Evolutionary conservation across 2,113 vertebrate species (phyloP).

Genomic region (Pitta sordida): DNA sequence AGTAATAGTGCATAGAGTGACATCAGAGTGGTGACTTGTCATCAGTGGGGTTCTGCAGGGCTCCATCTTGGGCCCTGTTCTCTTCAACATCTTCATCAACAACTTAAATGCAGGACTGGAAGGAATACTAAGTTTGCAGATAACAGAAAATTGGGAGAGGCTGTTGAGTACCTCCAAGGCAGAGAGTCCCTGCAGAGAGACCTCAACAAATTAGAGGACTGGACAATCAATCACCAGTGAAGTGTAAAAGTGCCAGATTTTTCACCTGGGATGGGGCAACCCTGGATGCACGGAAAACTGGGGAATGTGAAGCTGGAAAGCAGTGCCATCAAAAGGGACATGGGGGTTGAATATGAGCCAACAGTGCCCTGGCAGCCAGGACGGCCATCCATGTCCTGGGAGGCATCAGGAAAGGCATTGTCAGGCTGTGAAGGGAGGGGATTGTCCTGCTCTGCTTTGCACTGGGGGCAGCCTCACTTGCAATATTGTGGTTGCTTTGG

Average conservation of each 20-base stretch:
- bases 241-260: no score
- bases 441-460: neutral
- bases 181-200: neutral
- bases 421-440: neutral
- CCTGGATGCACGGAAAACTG: accelerated
- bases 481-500: accelerated
- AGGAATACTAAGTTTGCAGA: neutral
- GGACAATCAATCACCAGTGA: no score
- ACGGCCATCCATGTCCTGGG: neutral
- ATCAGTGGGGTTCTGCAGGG: no score
- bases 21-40: neutral
- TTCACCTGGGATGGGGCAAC: no score
- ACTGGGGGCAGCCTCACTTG: accelerated
- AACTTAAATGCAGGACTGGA: neutral
- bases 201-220: no score
- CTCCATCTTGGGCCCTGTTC: neutral
- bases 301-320: neutral
- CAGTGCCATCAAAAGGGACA: neutral
- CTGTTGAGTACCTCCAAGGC: no score
- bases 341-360: accelerated
- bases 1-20: neutral
- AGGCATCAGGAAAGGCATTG: accelerated
- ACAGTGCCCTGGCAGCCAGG: neutral
- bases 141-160: neutral
- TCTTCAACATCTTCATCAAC: neutral